These are phyloP conservation scores for Neodiprion lecontei DNA, from an alignment of 1,140 invertebrate genomes.

Conservation along the genomic window DNA sequence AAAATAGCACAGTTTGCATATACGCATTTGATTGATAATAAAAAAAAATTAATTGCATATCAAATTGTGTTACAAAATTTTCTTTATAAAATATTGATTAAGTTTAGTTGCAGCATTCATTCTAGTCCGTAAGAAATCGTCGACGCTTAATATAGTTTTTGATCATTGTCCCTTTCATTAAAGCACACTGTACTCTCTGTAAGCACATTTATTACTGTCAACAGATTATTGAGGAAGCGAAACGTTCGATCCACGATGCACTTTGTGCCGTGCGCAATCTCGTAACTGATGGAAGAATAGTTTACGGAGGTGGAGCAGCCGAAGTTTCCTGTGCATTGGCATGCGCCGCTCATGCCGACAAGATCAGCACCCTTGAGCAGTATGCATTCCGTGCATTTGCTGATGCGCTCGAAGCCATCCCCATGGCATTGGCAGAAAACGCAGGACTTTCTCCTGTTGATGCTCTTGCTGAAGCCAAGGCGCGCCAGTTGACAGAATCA, in stretches of 20 bases:
- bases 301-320: slow-evolving; percentile 97
- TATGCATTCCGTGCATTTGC: slow-evolving; percentile 97
- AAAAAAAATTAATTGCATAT: slow-evolving; percentile 12
- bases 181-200: no score
- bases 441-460: slow-evolving; percentile 93
- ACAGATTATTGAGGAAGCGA: slow-evolving; percentile 95
- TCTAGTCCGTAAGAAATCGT: no score
- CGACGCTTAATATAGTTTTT: no score
- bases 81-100: slow-evolving; percentile 11
- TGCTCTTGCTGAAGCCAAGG: slow-evolving; percentile 91
- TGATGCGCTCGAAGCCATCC: slow-evolving; percentile 94
- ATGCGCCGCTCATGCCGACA: slow-evolving; percentile 88
- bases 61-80: slow-evolving; percentile 14
- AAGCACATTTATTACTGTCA: slow-evolving; percentile 15
- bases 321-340: slow-evolving; percentile 95
- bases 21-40: slow-evolving; percentile 12
- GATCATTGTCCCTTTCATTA: no score
- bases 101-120: neutral
- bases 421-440: slow-evolving; percentile 96
- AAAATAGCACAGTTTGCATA: slow-evolving; percentile 33
- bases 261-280: slow-evolving; percentile 96
- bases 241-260: slow-evolving; percentile 97
- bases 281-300: slow-evolving; percentile 89
- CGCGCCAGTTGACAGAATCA: slow-evolving; percentile 83
- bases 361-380: slow-evolving; percentile 93